Evolutionary conservation across 1,140 invertebrate species (phyloP).

Genomic region (Drosophila pallidifrons): DNA sequence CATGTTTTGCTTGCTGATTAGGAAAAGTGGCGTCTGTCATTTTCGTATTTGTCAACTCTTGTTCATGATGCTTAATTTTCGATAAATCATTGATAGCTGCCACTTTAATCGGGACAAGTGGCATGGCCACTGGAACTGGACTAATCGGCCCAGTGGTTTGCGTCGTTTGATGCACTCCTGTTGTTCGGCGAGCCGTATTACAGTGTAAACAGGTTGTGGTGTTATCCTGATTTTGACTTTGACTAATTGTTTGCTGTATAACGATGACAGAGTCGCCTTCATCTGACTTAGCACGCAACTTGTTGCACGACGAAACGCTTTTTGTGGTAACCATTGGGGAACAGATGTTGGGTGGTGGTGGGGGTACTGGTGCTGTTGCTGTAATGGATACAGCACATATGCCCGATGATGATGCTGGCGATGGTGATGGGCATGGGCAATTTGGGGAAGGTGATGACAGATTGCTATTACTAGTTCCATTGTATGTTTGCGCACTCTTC

Average conservation of each 20-base stretch:
- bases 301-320: not conserved
- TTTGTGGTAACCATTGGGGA: constrained; percentile 46
- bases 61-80: constrained; percentile 18
- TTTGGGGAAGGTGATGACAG: constrained; percentile 23
- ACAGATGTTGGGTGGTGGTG: constrained; percentile 30
- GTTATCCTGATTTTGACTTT: constrained; percentile 18
- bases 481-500: constrained; percentile 56
- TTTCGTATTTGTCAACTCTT: constrained; percentile 14
- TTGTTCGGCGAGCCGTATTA: constrained; percentile 79
- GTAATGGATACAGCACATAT: constrained; percentile 46
- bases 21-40: not conserved
- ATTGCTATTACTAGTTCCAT: constrained; percentile 20
- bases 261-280: constrained; percentile 51
- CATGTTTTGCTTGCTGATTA: constrained; percentile 4
- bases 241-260: constrained; percentile 27
- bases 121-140: constrained; percentile 72
- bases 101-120: constrained; percentile 42
- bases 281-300: constrained; percentile 18
- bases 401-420: constrained; percentile 36
- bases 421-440: constrained; percentile 55
- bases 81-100: not conserved
- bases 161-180: constrained; percentile 84
- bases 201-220: constrained; percentile 78
- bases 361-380: not conserved
- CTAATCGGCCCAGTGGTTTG: constrained; percentile 84